These are phyloP conservation scores for Setophaga kirtlandii DNA, from an alignment of 2,113 vertebrate genomes.

Conservation along the genomic window DNA sequence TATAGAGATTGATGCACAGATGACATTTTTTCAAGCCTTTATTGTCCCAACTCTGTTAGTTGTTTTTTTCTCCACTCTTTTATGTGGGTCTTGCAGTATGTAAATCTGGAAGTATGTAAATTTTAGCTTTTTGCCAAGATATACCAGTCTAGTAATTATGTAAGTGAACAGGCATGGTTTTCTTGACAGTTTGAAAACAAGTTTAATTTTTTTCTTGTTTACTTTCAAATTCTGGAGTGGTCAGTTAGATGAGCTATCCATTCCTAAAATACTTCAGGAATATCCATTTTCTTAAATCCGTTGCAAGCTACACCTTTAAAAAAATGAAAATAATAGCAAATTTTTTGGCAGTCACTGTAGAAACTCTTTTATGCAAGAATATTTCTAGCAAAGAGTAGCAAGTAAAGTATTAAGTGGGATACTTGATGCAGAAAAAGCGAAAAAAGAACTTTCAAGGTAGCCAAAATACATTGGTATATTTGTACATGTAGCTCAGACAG, in stretches of 20 bases:
- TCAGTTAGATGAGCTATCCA: not conserved
- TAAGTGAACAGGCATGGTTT: not conserved
- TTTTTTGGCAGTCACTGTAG: not conserved
- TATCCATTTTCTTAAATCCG: conserved; percentile 22
- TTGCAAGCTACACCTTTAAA: not conserved
- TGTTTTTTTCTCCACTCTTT: not conserved
- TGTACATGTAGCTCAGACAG: not conserved
- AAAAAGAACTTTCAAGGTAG: not conserved
- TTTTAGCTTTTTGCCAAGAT: not conserved
- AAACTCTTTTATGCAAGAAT: not conserved
- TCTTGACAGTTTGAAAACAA: not conserved
- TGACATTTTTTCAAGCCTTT: not conserved
- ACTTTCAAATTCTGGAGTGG: not conserved
- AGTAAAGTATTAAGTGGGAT: conserved; percentile 36
- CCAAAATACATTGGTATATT: not conserved
- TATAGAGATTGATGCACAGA: not conserved
- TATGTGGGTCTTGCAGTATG: not conserved
- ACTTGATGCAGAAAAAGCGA: not conserved
- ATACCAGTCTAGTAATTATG: not conserved
- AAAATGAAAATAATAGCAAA: not conserved
- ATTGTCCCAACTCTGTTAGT: not conserved
- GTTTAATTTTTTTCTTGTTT: not conserved
- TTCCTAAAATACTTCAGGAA: not conserved
- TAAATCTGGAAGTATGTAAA: not conserved
- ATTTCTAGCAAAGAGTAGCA: conserved; percentile 6